Percentiles rank a stretch among this genome's conserved stretches.
These are phyloP conservation scores for Sitophilus oryzae DNA, from an alignment of 1,140 invertebrate genomes.

Conservation along the genomic window DNA sequence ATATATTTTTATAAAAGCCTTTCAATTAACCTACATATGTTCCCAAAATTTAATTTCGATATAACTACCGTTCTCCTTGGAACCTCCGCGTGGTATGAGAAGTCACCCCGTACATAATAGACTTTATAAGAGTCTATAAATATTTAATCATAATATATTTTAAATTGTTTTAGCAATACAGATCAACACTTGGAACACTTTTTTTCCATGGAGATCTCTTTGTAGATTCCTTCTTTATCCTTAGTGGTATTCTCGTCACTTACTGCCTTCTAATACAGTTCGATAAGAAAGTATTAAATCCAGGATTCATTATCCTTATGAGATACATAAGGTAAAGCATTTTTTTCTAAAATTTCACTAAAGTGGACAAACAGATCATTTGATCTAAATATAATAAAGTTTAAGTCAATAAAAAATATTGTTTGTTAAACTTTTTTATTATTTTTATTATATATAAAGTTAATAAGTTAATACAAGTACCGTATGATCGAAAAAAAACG, in stretches of 20 bases:
- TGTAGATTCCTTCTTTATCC: constrained; percentile 59
- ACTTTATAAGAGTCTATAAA: too few relatives aligned
- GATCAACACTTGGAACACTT: constrained; percentile 39
- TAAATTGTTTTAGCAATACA: constrained; percentile 40
- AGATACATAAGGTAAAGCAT: constrained; percentile 49
- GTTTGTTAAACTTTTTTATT: background rate
- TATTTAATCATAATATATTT: background rate
- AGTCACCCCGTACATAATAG: too few relatives aligned
- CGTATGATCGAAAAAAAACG: too few relatives aligned
- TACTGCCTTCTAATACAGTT: constrained; percentile 49
- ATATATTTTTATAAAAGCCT: too few relatives aligned
- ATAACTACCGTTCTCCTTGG: too few relatives aligned
- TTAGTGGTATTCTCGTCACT: constrained; percentile 52
- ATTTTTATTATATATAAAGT: background rate
- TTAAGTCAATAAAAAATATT: too few relatives aligned
- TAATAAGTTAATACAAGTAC: background rate
- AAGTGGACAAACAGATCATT: too few relatives aligned
- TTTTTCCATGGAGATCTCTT: constrained; percentile 55
- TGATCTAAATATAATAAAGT: too few relatives aligned
- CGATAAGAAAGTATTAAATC: constrained; percentile 44
- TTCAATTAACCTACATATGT: too few relatives aligned
- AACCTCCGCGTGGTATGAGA: too few relatives aligned
- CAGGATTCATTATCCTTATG: constrained; percentile 46
- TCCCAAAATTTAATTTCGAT: too few relatives aligned
- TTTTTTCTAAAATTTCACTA: background rate